These are phyloP conservation scores for Heliconius himera DNA, from an alignment of 1,140 invertebrate genomes.

Conservation along the genomic window DNA sequence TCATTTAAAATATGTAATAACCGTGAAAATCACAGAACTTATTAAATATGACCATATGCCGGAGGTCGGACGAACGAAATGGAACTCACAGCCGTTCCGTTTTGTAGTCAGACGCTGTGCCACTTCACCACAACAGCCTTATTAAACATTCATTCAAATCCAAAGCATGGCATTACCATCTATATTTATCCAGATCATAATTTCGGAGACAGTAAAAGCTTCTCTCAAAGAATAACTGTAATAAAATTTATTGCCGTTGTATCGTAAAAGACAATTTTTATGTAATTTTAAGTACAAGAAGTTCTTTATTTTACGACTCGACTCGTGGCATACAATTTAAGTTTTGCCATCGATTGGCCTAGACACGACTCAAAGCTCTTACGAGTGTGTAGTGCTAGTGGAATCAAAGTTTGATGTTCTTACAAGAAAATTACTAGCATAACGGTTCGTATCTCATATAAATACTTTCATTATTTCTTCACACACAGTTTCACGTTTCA, in stretches of 20 bases:
- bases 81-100: too few relatives aligned
- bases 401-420: neutral
- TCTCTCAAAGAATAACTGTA: constrained; percentile 50
- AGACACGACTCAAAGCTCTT: neutral
- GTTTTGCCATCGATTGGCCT: constrained; percentile 40
- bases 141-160: constrained; percentile 10
- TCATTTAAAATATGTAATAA: too few relatives aligned
- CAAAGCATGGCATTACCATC: constrained; percentile 29
- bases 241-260: constrained; percentile 61
- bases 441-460: too few relatives aligned
- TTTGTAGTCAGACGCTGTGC: too few relatives aligned
- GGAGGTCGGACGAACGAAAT: too few relatives aligned
- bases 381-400: neutral
- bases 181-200: constrained; percentile 53
- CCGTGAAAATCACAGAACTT: too few relatives aligned
- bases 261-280: constrained; percentile 63
- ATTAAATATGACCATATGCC: too few relatives aligned
- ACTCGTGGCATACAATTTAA: constrained; percentile 46
- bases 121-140: neutral
- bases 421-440: neutral
- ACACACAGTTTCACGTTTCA: too few relatives aligned
- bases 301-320: constrained; percentile 52
- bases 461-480: too few relatives aligned
- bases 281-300: constrained; percentile 56
- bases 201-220: constrained; percentile 52